Base-by-base conservation (phyloP, 1,140 invertebrate species). In the Pogonomyrmex barbatus region DNA sequence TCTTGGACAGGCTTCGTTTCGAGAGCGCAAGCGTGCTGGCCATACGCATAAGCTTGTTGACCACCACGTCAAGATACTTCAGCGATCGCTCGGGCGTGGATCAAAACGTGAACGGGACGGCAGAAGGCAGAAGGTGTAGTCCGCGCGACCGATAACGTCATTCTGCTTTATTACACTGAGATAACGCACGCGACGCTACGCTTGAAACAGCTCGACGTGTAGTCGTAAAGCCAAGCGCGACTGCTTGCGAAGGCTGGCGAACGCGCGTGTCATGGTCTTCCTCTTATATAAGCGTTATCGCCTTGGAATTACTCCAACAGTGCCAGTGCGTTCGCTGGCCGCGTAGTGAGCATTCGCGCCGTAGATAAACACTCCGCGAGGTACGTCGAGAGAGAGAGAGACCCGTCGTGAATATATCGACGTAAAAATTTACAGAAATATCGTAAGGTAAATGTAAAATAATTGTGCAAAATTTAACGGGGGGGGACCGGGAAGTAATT, bases 21-120 rank as follows among this genome's bases (percentile, higher is more conserved):
- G 10, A 78, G 76, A 39, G 84, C 84, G 84, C 84, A 86, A 68
- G 84, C 84, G 84, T 79, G 52, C 4, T 56, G 33, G 42, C 62
- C 52, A 24, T 52, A n/a, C 65, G 47, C 60, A 24, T 39, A 9
- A 12, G 42, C 1, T 24, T 36, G 10, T 1, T 68, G 39, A 67
- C 6, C 10, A 45, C 42, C 12, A 36, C 24, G n/a, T 36, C 36
- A 17, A 33, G n/a, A 68, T 65, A 50, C 24, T 5, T 60, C 45
- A 42, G 52, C 1, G 4, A n/a, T 60, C 10, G 6, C 9, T 54
- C 4, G 76, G 9, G 33, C 47, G 4, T 3, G 12, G 17, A n/a
- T 50, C 10, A 24, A 10, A 83, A 75, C 30, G 39, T 2, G 42
- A 17, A 33, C 14, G 47, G 24, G 17, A 24, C n/a, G 17, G 2